Percentiles rank a stretch among this genome's conserved stretches.
Evolutionary conservation across 2,113 vertebrate species (phyloP).

Genomic region (Pyxicephalus adspersus): DNA sequence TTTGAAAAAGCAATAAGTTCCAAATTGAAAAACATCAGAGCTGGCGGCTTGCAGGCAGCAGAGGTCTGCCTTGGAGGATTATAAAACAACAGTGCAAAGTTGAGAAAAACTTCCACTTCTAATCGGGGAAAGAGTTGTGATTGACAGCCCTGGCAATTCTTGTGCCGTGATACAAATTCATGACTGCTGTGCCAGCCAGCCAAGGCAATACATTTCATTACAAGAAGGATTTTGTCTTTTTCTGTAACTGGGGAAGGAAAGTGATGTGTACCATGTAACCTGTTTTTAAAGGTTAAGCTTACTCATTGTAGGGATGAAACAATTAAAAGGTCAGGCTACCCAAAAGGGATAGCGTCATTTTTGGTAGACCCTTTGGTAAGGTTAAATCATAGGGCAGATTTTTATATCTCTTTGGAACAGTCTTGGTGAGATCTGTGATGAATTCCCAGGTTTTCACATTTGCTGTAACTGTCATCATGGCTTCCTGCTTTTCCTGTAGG

Average conservation of each 20-base stretch:
- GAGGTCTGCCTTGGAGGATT: constrained; percentile 69
- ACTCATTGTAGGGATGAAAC: no score
- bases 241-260: not conserved
- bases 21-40: constrained; percentile 69
- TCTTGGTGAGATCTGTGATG: no score
- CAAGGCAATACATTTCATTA: not conserved
- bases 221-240: constrained; percentile 34
- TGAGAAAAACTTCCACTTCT: constrained; percentile 62
- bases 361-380: no score
- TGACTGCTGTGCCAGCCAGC: not conserved
- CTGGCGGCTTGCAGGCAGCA: constrained; percentile 59
- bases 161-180: constrained; percentile 28
- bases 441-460: no score
- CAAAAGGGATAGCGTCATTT: no score
- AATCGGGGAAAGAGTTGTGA: constrained; percentile 64
- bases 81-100: constrained; percentile 63
- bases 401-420: no score
- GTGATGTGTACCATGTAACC: no score
- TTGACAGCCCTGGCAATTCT: constrained; percentile 62
- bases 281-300: no score
- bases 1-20: constrained; percentile 72
- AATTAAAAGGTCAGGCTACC: no score
- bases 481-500: no score
- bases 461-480: no score
- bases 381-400: no score